Evolutionary conservation across 2,888 invertebrate genomes (phyloP), one percentile per base, ranked within the genome.

Genomic region (Apodemia hepburni): DNA sequence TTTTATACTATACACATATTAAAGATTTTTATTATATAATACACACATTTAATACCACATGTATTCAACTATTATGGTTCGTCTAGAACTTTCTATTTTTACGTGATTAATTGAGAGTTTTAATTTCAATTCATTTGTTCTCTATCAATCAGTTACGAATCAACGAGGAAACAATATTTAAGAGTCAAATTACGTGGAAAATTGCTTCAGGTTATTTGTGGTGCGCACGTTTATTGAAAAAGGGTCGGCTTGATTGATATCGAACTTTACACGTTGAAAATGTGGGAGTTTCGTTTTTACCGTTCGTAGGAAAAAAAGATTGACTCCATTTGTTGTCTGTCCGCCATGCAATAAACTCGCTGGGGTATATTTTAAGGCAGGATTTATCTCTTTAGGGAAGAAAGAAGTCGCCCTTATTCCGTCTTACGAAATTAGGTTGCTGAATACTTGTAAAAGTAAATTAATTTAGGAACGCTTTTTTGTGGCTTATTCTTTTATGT

Each of bases 291-390:
- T 82, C 84, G 83, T 79, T 84, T 86, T 85, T 87, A 69, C 84
- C 84, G 81, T 83, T 82, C 81, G 80, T 76, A 74, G 80, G 77
- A 82, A 86, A 87, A 86, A 88, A 88, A 88, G 84, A 89, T 87
- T 85, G 89, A 86, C 88, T 87, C 87, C 80, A 90, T 90, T 91
- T 91, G 85, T 89, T 85, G 84, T 54, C 82, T 88, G 90, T 90
- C 90, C 82, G 86, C 80, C 80, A 79, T 80, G 84, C 84, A 87
- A 86, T 88, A 87, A 87, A 88, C 86, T 86, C 79, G 67, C 77
- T 79, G 80, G 77, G 79, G 81, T 80, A 77, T 82, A 80, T 85
- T 88, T 87, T 84, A 85, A 86, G 80, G 82, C 78, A 80, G 77
- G 80, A 85, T 87, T 88, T 87, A 85, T 87, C 82, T 85, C 54